phyloP scores from a whole-genome alignment of 2,888 invertebrate species.

The Lordiphosa fenestrarum region DNA sequence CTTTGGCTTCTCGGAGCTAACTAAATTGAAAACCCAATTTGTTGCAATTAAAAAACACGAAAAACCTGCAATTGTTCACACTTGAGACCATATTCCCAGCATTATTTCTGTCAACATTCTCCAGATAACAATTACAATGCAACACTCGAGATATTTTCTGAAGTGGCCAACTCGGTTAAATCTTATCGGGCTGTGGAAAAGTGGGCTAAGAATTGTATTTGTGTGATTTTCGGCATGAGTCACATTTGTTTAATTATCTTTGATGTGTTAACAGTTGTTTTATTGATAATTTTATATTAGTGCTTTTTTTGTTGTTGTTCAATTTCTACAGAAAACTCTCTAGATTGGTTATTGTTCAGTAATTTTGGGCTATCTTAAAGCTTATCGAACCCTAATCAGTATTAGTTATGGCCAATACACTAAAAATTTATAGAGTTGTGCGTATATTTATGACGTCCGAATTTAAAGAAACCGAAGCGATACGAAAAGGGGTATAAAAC shows the following conservation, averaged over 20 bases:
- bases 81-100: slow-evolving; percentile 16
- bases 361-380: slow-evolving; percentile 13
- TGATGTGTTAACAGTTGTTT: slow-evolving; percentile 30
- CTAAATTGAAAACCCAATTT: slow-evolving; percentile 34
- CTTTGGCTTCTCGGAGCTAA: slow-evolving; percentile 31
- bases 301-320: slow-evolving; percentile 4
- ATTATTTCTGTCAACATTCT: slow-evolving; percentile 9
- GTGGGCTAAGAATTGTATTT: slow-evolving; percentile 5
- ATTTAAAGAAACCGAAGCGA: too few relatives aligned
- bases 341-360: slow-evolving; percentile 26
- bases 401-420: slow-evolving; percentile 20
- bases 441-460: slow-evolving; percentile 30
- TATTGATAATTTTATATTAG: slow-evolving; percentile 17
- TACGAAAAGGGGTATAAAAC: too few relatives aligned
- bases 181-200: slow-evolving; percentile 16
- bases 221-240: slow-evolving; percentile 6
- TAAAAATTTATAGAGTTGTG: slow-evolving; percentile 24
- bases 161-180: not conserved
- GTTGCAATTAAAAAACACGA: not conserved
- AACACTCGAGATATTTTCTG: slow-evolving; percentile 4
- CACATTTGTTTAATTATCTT: slow-evolving; percentile 25
- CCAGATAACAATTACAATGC: slow-evolving; percentile 13
- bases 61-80: slow-evolving; percentile 6
- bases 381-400: slow-evolving; percentile 16
- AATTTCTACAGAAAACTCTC: slow-evolving; percentile 3